A percentile compares a stretch with the other conserved stretches of the same genome.
phyloP scores from a whole-genome alignment of 2,888 invertebrate genomes.

The Cosmia pyralina region DNA sequence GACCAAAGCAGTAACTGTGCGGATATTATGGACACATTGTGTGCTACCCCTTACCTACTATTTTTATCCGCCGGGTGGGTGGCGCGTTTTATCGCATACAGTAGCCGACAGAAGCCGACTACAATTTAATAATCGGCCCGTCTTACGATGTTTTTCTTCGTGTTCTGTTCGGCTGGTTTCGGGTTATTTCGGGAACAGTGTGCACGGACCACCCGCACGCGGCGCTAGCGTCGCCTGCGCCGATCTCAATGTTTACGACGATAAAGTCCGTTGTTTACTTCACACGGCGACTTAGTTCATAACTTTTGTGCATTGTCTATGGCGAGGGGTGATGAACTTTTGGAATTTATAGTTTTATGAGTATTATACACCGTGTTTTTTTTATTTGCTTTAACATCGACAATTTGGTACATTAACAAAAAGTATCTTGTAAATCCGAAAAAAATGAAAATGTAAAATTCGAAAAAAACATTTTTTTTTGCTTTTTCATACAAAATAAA shows the following conservation, averaged over 20 bases:
- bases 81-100: constrained; percentile 82
- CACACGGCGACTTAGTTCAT: constrained; percentile 69
- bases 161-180: constrained; percentile 73
- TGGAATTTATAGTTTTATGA: constrained; percentile 38
- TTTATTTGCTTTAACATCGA: no score
- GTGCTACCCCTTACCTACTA: constrained; percentile 73
- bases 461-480: no score
- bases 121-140: constrained; percentile 85
- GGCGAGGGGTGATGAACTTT: constrained; percentile 60
- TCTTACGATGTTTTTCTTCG: constrained; percentile 88
- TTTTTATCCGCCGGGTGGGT: constrained; percentile 85
- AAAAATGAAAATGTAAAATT: no score
- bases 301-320: constrained; percentile 66
- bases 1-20: constrained; percentile 52
- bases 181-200: constrained; percentile 83
- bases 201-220: constrained; percentile 83
- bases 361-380: no score
- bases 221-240: constrained; percentile 73
- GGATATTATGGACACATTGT: constrained; percentile 72
- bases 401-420: no score
- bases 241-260: constrained; percentile 63
- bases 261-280: constrained; percentile 74
- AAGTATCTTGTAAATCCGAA: no score
- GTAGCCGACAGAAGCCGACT: constrained; percentile 86
- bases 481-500: no score